These are phyloP conservation scores for Microcebus ravelobensis DNA, from an alignment of 2,113 vertebrate species.

Conservation along the genomic window DNA sequence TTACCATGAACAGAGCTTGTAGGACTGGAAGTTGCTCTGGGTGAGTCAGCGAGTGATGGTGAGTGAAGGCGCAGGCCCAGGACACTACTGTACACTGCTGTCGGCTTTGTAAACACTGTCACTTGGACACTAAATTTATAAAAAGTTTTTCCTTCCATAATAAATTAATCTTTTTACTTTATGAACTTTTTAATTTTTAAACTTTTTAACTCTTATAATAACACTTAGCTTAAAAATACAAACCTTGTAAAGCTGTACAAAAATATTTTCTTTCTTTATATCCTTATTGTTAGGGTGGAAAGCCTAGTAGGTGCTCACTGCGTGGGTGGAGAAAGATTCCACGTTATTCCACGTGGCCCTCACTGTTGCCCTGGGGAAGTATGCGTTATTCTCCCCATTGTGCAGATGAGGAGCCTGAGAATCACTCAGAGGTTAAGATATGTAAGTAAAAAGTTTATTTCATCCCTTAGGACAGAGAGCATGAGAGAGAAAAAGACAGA, in stretches of 20 bases:
- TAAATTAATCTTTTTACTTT: background rate
- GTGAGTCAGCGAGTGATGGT: background rate
- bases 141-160: background rate
- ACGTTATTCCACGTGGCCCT: no score
- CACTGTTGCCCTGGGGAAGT: no score
- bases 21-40: background rate
- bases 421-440: no score
- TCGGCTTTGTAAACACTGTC: background rate
- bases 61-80: background rate
- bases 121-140: background rate
- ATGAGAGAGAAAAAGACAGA: no score
- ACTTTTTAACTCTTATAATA: background rate
- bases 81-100: background rate
- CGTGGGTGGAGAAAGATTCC: no score
- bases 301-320: no score
- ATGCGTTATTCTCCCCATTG: no score
- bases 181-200: background rate
- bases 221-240: background rate
- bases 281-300: background rate
- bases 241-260: background rate
- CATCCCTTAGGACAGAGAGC: no score
- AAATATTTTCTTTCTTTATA: background rate
- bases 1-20: background rate
- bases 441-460: no score
- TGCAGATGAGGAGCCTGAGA: no score